Base-by-base conservation (phyloP, 2,797 vertebrate species). In the Tympanoctomys barrerae region DNA sequence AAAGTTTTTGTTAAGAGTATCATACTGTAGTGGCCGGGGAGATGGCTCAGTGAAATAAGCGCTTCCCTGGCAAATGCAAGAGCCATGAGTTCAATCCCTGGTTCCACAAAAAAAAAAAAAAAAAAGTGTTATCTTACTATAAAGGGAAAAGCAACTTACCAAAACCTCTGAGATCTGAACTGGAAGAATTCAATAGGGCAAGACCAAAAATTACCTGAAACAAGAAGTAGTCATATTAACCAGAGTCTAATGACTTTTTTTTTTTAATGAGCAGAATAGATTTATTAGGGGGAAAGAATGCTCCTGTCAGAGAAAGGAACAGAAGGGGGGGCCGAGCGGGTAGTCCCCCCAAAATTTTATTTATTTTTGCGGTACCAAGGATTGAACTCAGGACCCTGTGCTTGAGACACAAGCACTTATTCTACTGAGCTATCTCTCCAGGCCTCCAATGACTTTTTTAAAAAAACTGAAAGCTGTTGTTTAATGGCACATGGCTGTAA, bases 161-260 rank as follows among this genome's bases (percentile, higher is more conserved):
- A 99, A 99, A 99, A 97, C 99, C 99, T 97, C 99, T 99, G 97
- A 99, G 99, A 99, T 99, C 99, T 94, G 98, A 97, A 98, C 99
- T 99, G 98, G 99, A 99, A 92, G 99, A 99, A 98, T 99, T 99
- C 97, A 99, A 98, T 98, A 99, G 99, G 98, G 99, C 99, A 93
- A 99, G 99, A 93, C 99, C 99, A 98, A 99, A 99, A 98, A 99
- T 99, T 95, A 99, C 99, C 99, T 99, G 94, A 95, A 98, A 96
- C 19, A 95, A 98, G 54, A 71, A 91, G 75, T 28, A 33, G 10
- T 88, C 54, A 97, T 7, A 22, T 52, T 42, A 91, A 4, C 31
- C 54, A 95, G 49, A 46, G 7, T 21, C 75, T 73, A 98, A 85
- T 21, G 7, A 16, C 13, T 73, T 78, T 96, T 62, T n/a, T 46